phyloP scores from a whole-genome alignment of 2,113 vertebrate genomes.

The Hippopotamus amphibius region DNA sequence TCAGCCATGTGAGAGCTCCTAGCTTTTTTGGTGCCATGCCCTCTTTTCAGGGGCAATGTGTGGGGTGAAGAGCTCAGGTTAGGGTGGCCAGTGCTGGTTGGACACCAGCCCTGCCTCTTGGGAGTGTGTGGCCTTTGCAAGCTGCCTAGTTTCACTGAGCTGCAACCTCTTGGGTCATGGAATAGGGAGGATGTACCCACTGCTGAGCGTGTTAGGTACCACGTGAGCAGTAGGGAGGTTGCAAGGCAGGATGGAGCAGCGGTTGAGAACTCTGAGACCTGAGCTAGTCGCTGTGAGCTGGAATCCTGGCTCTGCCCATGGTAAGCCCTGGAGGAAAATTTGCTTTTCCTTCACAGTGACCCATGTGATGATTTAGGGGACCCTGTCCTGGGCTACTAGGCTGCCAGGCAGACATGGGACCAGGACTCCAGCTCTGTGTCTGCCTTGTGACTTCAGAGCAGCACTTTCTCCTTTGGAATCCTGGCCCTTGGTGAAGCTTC shows the following conservation, averaged over 20 bases:
- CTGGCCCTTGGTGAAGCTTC: neutral
- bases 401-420: neutral
- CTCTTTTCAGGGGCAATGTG: neutral
- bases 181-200: neutral
- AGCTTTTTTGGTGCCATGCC: accelerated
- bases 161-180: neutral
- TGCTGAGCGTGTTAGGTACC: neutral
- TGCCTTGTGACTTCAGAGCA: neutral
- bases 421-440: neutral
- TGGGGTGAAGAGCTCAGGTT: neutral
- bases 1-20: neutral
- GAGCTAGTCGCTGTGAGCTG: neutral
- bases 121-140: neutral
- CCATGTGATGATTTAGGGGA: neutral
- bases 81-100: neutral
- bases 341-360: neutral
- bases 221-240: neutral
- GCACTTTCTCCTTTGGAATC: neutral
- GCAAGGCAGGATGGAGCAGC: neutral
- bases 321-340: neutral
- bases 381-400: neutral
- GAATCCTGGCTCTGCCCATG: neutral
- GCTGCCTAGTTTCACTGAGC: neutral
- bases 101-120: neutral
- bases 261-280: neutral